phyloP scores from a whole-genome alignment of 1,140 invertebrate genomes.

The Proctacanthus coquilletti region DNA sequence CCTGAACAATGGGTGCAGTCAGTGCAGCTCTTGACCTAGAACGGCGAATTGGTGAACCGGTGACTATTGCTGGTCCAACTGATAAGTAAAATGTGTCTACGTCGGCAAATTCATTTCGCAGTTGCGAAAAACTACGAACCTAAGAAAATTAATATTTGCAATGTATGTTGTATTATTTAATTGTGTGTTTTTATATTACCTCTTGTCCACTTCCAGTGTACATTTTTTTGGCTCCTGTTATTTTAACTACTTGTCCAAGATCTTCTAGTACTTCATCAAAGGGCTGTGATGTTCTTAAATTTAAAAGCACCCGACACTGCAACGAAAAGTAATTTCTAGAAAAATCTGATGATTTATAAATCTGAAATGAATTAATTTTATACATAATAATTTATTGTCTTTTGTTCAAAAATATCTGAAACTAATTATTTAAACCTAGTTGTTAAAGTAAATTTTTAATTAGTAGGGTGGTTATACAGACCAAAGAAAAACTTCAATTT shows the following conservation, averaged over 20 bases:
- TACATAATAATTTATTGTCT: no score
- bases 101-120: conserved; percentile 79
- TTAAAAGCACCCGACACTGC: conserved; percentile 77
- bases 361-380: no score
- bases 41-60: conserved; percentile 45
- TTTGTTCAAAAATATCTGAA: no score
- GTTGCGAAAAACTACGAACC: conserved; percentile 76
- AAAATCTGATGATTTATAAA: no score
- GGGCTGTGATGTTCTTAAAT: conserved; percentile 78
- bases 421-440: no score
- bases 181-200: no score
- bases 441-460: no score
- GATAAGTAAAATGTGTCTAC: conserved; percentile 81
- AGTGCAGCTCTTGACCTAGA: conserved; percentile 46
- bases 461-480: no score
- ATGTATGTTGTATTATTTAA: no score
- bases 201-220: conserved; percentile 80
- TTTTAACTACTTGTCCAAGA: conserved; percentile 79
- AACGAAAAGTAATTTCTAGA: no score
- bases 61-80: conserved; percentile 35
- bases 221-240: conserved; percentile 77
- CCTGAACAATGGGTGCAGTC: conserved; percentile 34
- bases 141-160: no score
- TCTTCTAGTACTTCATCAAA: conserved; percentile 92
- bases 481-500: no score